These are phyloP conservation scores for Enteromius viviparus DNA, from an alignment of 2,797 vertebrate species.

Conservation along the genomic window DNA sequence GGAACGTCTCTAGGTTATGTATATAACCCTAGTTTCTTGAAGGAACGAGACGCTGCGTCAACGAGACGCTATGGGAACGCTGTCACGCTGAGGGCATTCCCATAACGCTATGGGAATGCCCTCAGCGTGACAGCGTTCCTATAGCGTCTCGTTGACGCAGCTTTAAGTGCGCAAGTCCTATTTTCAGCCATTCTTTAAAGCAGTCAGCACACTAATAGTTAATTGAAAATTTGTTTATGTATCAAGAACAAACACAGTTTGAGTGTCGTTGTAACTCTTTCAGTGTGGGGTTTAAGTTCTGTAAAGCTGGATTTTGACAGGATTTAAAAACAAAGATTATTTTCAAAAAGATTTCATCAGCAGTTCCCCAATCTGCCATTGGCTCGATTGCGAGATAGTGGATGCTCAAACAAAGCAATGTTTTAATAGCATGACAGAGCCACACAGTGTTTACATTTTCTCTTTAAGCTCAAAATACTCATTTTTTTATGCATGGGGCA, in stretches of 20 bases:
- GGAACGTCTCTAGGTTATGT: too few relatives aligned
- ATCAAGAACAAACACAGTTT: neutral
- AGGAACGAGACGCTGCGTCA: too few relatives aligned
- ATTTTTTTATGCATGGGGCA: neutral
- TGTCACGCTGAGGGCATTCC: too few relatives aligned
- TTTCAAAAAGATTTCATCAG: neutral
- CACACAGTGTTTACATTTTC: neutral
- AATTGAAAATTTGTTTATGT: neutral
- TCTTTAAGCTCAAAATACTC: neutral
- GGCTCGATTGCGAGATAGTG: neutral
- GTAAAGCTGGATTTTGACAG: neutral
- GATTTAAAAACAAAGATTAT: neutral
- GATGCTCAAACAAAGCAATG: neutral
- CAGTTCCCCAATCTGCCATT: neutral
- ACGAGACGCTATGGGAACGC: too few relatives aligned
- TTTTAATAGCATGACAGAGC: slow-evolving; percentile 2
- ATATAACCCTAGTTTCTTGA: too few relatives aligned
- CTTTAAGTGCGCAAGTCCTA: neutral
- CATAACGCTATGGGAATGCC: too few relatives aligned
- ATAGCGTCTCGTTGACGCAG: too few relatives aligned
- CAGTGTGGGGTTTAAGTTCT: too few relatives aligned
- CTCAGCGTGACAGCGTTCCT: too few relatives aligned
- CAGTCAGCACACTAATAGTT: neutral
- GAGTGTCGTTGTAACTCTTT: neutral
- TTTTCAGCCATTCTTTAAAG: neutral